Evolutionary conservation across 2,797 vertebrate species (phyloP), one percentile per base, ranked within the genome.

Genomic region (Fratercula arctica): DNA sequence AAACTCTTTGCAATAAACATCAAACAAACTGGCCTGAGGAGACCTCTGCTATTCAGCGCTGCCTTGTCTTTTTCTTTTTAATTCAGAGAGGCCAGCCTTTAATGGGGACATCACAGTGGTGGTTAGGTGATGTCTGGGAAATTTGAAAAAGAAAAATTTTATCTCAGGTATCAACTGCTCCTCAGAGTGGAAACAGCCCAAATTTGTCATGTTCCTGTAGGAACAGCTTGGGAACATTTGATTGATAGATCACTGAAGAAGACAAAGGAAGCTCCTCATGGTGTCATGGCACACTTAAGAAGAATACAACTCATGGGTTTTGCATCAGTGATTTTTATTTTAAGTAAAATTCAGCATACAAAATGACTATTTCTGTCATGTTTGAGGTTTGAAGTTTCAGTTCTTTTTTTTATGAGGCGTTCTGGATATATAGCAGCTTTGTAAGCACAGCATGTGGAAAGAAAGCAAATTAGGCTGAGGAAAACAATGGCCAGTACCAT

Each of bases 331-430:
- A 37, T 46, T 83, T 86, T 75, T 63, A 68, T 60, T 68, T 84
- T 14, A 59, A 48, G 59, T 41, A 79, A 76, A 93, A 90, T n/a
- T 60, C 33, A 69, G 31, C 39, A 59, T 39, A 56, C 7, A 39
- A 76, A 85, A 60, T 33, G 1, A 61, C 50, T 59, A 41, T 64
- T 84, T 80, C n/a, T 72, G 46, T 63, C 43, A 48, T 48, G 33
- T 75, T 78, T 82, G 64, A 75, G 26, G 73, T 60, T 14, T 61
- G 13, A 66, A n/a, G 45, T 96, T 97, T 96, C 89, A 59, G 63
- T 72, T 93, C 48, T 74, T 67, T 85, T 43, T 43, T 84, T 85
- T 45, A 19, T 48, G 9, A 73, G 33, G 21, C 41, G 16, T 51
- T 93, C 41, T 82, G 43, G 66, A 67, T 87, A 67, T 85, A 26